Conservation (phyloP, 2,888 invertebrate genomes). For the Melieria omissa region DNA sequence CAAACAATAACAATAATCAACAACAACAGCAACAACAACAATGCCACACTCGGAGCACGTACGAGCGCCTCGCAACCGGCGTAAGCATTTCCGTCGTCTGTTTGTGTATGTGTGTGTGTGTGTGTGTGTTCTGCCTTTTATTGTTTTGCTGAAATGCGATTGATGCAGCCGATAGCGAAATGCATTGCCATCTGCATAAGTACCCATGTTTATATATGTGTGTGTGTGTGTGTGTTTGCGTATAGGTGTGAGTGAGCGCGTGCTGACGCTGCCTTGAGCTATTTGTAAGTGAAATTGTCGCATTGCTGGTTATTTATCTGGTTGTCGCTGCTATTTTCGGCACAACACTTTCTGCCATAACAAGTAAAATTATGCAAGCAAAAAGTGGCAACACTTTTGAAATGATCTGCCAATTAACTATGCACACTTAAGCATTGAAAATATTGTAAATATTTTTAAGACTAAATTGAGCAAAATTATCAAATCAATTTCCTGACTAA, state of each 20-base stretch:
- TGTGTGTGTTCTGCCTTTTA: slow-evolving; percentile 30
- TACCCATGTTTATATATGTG: neutral
- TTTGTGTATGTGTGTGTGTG: neutral
- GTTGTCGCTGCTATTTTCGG: too few relatives aligned
- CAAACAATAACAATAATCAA: neutral
- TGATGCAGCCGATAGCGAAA: slow-evolving; percentile 46
- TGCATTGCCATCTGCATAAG: slow-evolving; percentile 20
- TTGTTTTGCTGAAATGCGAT: slow-evolving; percentile 47
- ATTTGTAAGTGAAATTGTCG: too few relatives aligned
- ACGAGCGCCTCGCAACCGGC: slow-evolving; percentile 17
- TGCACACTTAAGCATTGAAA: too few relatives aligned
- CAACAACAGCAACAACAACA: neutral
- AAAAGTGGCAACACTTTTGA: too few relatives aligned
- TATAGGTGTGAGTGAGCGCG: neutral
- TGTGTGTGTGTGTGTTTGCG: neutral
- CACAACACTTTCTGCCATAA: too few relatives aligned
- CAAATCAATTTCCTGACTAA: too few relatives aligned
- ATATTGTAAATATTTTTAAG: too few relatives aligned
- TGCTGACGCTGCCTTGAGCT: too few relatives aligned
- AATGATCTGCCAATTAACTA: too few relatives aligned
- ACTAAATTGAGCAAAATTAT: too few relatives aligned
- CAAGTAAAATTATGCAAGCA: too few relatives aligned
- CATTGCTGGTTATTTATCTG: too few relatives aligned
- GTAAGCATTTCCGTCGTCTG: neutral
- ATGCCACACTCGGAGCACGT: neutral